These are phyloP conservation scores for Conistra vaccinii DNA, from an alignment of 2,888 invertebrate species.

Conservation along the genomic window DNA sequence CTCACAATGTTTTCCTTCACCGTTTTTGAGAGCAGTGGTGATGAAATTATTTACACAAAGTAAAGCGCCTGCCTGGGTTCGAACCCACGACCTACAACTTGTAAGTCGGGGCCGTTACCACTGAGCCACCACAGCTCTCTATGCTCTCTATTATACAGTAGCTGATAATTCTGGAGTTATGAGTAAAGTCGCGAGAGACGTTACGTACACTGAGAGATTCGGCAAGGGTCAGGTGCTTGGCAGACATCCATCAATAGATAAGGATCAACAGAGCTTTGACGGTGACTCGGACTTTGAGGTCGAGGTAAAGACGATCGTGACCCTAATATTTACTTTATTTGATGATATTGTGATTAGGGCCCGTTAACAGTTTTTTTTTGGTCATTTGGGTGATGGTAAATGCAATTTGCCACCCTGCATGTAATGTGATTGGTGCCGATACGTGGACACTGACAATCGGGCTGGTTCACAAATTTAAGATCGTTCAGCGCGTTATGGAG, in stretches of 20 bases:
- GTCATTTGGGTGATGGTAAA: background rate
- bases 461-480: no score
- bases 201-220: constrained; percentile 24
- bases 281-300: constrained; percentile 43
- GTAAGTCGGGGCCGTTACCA: no score
- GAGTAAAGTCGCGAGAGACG: constrained; percentile 40
- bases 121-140: no score
- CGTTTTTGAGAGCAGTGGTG: no score
- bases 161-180: constrained; percentile 25
- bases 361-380: background rate
- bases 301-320: constrained; percentile 54
- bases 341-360: background rate
- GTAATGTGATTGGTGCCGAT: background rate
- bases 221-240: constrained; percentile 35
- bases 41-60: no score
- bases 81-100: no score
- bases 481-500: no score
- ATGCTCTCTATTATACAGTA: constrained; percentile 27
- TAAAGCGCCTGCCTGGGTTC: no score
- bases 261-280: constrained; percentile 39
- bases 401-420: background rate
- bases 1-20: no score
- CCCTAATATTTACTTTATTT: constrained; percentile 26
- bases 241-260: constrained; percentile 44
- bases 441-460: no score